phyloP scores from a whole-genome alignment of 2,113 vertebrate genomes.

The Hyla sarda region DNA sequence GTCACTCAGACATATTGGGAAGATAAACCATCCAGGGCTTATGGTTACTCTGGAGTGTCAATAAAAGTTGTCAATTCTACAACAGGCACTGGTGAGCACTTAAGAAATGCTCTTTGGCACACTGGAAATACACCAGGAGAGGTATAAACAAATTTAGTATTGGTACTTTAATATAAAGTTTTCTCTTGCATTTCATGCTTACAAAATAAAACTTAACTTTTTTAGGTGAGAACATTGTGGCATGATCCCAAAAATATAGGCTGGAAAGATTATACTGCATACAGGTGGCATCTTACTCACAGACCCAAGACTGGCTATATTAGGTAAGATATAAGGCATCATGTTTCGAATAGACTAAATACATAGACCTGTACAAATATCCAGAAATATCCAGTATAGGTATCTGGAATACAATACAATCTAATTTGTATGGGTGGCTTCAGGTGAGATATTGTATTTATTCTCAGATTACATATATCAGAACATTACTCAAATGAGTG shows the following conservation, averaged over 20 bases:
- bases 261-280: constrained; percentile 98
- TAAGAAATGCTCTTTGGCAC: constrained; percentile 97
- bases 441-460: background rate
- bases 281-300: constrained; percentile 97
- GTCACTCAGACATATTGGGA: constrained; percentile 99
- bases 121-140: constrained; percentile 94
- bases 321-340: constrained; percentile 74
- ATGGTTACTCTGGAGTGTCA: constrained; percentile 95
- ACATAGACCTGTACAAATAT: too few relatives aligned
- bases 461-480: too few relatives aligned
- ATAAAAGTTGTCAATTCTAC: constrained; percentile 98
- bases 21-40: constrained; percentile 91
- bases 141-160: constrained; percentile 72
- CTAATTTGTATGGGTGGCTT: background rate
- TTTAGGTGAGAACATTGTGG: constrained; percentile 93
- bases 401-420: too few relatives aligned
- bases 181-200: background rate
- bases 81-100: constrained; percentile 90
- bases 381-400: background rate
- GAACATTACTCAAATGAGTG: too few relatives aligned
- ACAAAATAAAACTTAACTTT: constrained; percentile 28
- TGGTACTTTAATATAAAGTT: background rate
- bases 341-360: background rate
- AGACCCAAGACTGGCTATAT: constrained; percentile 97
- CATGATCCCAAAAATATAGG: constrained; percentile 97